These are phyloP conservation scores for Aphidoletes aphidimyza DNA, from an alignment of 2,888 invertebrate genomes.

Conservation along the genomic window DNA sequence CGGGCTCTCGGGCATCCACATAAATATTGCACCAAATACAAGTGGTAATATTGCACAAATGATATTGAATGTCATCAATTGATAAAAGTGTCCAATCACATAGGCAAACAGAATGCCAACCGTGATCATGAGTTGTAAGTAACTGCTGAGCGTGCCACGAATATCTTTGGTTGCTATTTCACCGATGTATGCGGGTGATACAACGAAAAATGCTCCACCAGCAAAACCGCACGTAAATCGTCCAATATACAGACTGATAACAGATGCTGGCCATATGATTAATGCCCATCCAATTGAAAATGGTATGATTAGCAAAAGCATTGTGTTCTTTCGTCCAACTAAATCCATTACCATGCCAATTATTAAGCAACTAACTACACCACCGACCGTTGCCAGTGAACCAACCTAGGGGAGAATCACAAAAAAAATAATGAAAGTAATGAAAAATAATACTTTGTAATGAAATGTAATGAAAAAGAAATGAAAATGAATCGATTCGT, in stretches of 20 bases:
- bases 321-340: constrained; percentile 77
- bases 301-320: constrained; percentile 69
- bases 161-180: constrained; percentile 88
- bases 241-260: constrained; percentile 64
- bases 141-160: constrained; percentile 85
- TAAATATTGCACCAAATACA: constrained; percentile 76
- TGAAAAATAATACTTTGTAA: too few species aligned
- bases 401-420: too few species aligned
- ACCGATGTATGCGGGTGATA: constrained; percentile 84
- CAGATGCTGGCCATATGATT: constrained; percentile 77
- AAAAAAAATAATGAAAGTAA: too few species aligned
- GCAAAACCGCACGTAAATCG: constrained; percentile 65
- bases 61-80: constrained; percentile 63
- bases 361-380: constrained; percentile 77
- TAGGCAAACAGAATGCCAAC: constrained; percentile 85
- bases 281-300: constrained; percentile 80
- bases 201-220: constrained; percentile 81
- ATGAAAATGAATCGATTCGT: too few species aligned
- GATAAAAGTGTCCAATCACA: constrained; percentile 68
- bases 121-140: constrained; percentile 87
- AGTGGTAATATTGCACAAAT: constrained; percentile 68
- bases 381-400: constrained; percentile 77
- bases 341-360: constrained; percentile 77
- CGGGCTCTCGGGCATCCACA: constrained; percentile 90
- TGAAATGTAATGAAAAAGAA: too few species aligned